Percentiles rank a stretch among this genome's conserved stretches.
Conservation (phyloP, 2,113 vertebrate species). For the Pithys albifrons region DNA sequence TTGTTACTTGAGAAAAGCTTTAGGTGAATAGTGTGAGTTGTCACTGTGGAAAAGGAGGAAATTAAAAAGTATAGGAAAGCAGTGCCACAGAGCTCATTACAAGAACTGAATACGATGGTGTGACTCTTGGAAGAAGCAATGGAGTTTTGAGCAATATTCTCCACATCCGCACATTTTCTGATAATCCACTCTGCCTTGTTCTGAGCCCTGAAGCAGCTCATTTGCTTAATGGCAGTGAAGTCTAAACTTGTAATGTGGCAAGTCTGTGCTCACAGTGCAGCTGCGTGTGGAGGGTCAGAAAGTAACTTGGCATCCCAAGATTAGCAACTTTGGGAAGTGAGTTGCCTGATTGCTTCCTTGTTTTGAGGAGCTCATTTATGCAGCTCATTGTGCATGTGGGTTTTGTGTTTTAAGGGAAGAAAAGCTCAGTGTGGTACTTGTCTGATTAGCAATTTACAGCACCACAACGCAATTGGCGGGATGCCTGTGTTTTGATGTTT, state of each 20-base stretch:
- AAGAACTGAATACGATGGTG: not conserved
- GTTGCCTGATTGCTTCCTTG: slow-evolving; percentile 43
- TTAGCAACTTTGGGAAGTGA: slow-evolving; percentile 31
- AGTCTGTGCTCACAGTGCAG: not conserved
- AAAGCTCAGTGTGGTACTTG: slow-evolving; percentile 48
- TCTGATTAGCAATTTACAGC: slow-evolving; percentile 55
- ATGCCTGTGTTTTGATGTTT: slow-evolving; percentile 37
- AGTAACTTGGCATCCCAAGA: not conserved
- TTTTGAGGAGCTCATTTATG: slow-evolving; percentile 57
- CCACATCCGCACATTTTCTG: not conserved
- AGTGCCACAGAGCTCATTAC: rapidly evolving
- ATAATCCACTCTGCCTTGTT: not conserved
- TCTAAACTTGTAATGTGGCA: not conserved
- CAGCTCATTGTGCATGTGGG: not conserved
- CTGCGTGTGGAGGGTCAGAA: not conserved
- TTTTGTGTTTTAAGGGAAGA: slow-evolving; percentile 54
- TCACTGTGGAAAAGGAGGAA: slow-evolving; percentile 19
- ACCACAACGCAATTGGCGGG: not conserved
- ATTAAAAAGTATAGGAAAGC: slow-evolving; percentile 25
- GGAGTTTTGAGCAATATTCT: not conserved
- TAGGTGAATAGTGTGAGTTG: not conserved
- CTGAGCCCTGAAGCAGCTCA: not conserved
- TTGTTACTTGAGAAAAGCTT: slow-evolving; percentile 29
- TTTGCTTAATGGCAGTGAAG: not conserved
- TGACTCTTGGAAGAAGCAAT: not conserved